A percentile compares a stretch with the other conserved stretches of the same genome.
Conservation (phyloP, 2,797 vertebrate species). For the Tiaroga cobitis region DNA sequence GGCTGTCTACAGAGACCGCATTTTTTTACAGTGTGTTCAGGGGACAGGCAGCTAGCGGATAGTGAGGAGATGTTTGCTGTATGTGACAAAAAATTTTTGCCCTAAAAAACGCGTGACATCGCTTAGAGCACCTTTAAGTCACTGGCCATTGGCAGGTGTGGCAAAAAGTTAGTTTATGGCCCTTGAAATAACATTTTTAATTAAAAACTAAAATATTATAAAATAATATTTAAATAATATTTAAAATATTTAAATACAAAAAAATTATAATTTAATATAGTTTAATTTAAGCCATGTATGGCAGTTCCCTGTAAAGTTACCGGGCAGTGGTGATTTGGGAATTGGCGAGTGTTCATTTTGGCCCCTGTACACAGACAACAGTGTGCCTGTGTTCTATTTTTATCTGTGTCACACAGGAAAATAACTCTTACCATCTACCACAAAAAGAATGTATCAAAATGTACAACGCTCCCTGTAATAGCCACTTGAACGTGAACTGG, state of each 20-base stretch:
- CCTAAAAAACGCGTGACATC: too few relatives aligned
- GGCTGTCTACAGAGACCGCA: too few relatives aligned
- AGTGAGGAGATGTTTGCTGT: too few relatives aligned
- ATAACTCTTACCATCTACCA: neutral
- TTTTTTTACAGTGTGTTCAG: too few relatives aligned
- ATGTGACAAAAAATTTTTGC: too few relatives aligned
- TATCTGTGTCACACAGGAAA: slow-evolving; percentile 14
- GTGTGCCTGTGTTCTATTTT: slow-evolving; percentile 29
- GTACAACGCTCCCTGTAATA: neutral
- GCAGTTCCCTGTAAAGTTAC: neutral
- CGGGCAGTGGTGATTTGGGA: neutral
- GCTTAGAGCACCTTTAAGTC: too few relatives aligned
- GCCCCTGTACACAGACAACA: slow-evolving; percentile 18
- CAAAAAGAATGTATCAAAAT: slow-evolving; percentile 12
- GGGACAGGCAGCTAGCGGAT: too few relatives aligned
- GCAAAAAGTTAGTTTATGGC: too few relatives aligned
- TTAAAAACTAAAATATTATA: neutral
- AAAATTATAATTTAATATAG: neutral
- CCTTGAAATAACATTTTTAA: too few relatives aligned
- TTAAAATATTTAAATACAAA: neutral
- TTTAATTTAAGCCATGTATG: neutral
- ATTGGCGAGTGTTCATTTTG: neutral
- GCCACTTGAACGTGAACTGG: neutral
- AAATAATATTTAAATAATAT: neutral
- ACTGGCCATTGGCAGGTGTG: too few relatives aligned